A percentile compares a stretch with the other conserved stretches of the same genome.
phyloP scores from a whole-genome alignment of 2,888 invertebrate species.

The Lithosia quadra region DNA sequence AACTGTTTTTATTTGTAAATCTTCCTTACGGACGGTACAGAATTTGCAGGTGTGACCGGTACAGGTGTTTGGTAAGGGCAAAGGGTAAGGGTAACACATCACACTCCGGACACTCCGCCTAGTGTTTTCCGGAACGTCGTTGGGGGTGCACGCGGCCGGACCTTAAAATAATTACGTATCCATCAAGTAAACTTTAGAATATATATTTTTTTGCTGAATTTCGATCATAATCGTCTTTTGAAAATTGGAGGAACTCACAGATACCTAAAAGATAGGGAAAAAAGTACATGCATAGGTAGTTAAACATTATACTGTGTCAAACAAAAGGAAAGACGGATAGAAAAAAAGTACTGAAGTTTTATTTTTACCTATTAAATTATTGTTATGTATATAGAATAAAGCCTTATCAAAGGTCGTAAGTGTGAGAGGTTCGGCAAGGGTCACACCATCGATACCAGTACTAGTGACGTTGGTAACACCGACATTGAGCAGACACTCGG shows the following conservation, averaged over 20 bases:
- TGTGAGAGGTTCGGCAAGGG: too few relatives aligned
- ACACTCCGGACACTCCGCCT: background rate
- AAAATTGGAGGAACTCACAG: background rate
- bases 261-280: background rate
- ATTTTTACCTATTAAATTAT: too few relatives aligned
- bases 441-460: too few relatives aligned
- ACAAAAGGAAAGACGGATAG: too few relatives aligned
- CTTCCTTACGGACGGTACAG: background rate
- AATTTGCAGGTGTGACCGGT: background rate
- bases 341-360: too few relatives aligned
- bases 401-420: too few relatives aligned
- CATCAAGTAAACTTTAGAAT: background rate
- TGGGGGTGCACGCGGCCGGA: background rate
- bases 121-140: background rate
- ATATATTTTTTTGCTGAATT: background rate
- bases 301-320: too few relatives aligned
- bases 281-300: too few relatives aligned
- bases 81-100: background rate
- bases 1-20: background rate
- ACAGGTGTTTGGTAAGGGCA: background rate
- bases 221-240: background rate
- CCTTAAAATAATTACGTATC: background rate
- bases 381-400: too few relatives aligned
- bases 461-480: too few relatives aligned
- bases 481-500: too few relatives aligned